These are phyloP conservation scores for Callipepla californica DNA, from an alignment of 2,113 vertebrate genomes.

Conservation along the genomic window DNA sequence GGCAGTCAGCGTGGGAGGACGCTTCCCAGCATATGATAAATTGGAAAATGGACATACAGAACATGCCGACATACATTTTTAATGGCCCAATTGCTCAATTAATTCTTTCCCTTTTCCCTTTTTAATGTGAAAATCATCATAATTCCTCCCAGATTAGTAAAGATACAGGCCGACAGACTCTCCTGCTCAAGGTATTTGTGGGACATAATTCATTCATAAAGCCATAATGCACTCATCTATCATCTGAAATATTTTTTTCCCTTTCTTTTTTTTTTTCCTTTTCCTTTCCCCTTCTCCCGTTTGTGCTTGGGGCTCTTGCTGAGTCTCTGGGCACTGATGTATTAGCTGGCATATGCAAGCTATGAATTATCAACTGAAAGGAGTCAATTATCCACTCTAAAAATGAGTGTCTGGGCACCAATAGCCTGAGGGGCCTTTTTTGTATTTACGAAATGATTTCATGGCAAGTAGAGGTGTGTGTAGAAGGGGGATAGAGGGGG, in stretches of 20 bases:
- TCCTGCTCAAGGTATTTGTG: constrained; percentile 95
- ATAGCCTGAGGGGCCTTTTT: constrained; percentile 92
- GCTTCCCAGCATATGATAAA: constrained; percentile 79
- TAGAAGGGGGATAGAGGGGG: constrained; percentile 33
- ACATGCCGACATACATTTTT: constrained; percentile 83
- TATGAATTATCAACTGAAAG: constrained; percentile 99
- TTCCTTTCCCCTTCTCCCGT: constrained; percentile 76
- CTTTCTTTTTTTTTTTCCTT: constrained; percentile 12
- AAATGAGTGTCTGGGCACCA: constrained; percentile 92
- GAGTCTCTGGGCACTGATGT: constrained; percentile 89
- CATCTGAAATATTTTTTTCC: constrained; percentile 79
- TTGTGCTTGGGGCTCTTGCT: constrained; percentile 82
- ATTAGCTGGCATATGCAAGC: constrained; percentile 99
- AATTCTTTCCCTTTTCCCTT: constrained; percentile 87
- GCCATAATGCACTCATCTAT: constrained; percentile 93
- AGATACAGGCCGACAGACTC: constrained; percentile 89
- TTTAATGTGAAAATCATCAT: constrained; percentile 91
- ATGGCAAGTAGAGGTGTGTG: constrained; percentile 78
- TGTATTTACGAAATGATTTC: constrained; percentile 93
- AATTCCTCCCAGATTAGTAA: constrained; percentile 95
- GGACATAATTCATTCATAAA: constrained; percentile 98
- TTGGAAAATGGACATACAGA: constrained; percentile 84
- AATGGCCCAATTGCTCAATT: constrained; percentile 91
- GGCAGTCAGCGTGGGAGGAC: constrained; percentile 61
- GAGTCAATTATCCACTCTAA: constrained; percentile 99